Percentiles rank a stretch among this genome's conserved stretches.
phyloP scores from a whole-genome alignment of 2,113 vertebrate genomes.

The Todiramphus chloris region DNA sequence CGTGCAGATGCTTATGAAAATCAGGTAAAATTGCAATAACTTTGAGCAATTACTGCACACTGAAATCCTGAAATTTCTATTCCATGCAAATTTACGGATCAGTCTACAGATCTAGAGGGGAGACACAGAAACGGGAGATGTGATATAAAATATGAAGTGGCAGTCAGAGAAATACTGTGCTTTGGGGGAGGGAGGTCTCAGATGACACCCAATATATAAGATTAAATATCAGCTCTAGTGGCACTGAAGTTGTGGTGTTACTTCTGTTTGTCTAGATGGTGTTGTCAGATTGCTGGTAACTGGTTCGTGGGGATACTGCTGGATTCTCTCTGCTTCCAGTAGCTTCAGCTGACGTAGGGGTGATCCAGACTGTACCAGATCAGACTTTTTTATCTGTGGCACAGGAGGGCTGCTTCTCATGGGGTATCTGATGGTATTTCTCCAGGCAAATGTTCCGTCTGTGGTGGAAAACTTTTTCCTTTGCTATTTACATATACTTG shows the following conservation, averaged over 20 bases:
- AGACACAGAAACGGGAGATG: neutral
- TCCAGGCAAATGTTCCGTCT: neutral
- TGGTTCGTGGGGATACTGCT: neutral
- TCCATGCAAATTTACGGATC: neutral
- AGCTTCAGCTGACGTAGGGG: neutral
- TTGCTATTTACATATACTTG: neutral
- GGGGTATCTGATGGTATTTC: fast-evolving
- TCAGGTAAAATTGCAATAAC: neutral
- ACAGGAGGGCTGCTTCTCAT: neutral
- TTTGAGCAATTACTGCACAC: neutral
- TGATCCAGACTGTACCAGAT: neutral
- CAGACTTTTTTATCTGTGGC: neutral
- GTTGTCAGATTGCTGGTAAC: neutral
- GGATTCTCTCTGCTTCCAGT: neutral
- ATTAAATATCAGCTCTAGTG: neutral
- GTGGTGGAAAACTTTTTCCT: neutral
- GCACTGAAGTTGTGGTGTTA: neutral
- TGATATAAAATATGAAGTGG: neutral
- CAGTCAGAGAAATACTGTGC: neutral
- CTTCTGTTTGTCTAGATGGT: neutral
- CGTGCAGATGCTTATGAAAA: neutral
- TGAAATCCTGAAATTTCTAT: neutral
- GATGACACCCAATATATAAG: neutral
- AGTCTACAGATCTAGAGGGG: neutral
- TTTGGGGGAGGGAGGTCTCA: neutral